Evolutionary conservation across 2,888 invertebrate species (phyloP).

Genomic region (Iselma pallidipennis): DNA sequence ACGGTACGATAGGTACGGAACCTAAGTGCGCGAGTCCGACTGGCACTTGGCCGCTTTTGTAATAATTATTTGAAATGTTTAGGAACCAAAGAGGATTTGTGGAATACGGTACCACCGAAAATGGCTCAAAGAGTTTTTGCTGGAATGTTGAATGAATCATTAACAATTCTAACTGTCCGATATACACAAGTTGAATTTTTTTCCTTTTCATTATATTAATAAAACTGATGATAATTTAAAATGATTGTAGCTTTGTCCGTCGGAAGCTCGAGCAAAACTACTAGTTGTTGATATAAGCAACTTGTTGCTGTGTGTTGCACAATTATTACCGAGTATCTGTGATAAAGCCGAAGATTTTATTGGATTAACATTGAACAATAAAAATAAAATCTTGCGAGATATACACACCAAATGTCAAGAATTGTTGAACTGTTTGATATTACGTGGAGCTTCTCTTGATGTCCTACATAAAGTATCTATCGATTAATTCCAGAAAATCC

Average conservation of each 20-base stretch:
- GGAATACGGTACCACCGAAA: slow-evolving; percentile 87
- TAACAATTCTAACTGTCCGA: slow-evolving; percentile 77
- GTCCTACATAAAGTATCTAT: slow-evolving; percentile 71
- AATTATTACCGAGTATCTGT: slow-evolving; percentile 72
- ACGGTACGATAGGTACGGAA: too few species aligned
- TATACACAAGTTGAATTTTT: slow-evolving; percentile 71
- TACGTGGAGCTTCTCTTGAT: slow-evolving; percentile 76
- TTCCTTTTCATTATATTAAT: slow-evolving; percentile 1
- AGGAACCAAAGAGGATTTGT: slow-evolving; percentile 80
- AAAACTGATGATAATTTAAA: slow-evolving; percentile 2
- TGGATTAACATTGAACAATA: slow-evolving; percentile 62
- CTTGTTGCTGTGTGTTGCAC: slow-evolving; percentile 74
- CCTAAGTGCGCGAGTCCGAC: too few species aligned
- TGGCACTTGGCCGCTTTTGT: too few species aligned
- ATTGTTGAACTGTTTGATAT: slow-evolving; percentile 72
- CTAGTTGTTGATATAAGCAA: slow-evolving; percentile 77
- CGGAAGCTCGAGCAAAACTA: slow-evolving; percentile 60
- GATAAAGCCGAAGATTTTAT: slow-evolving; percentile 65
- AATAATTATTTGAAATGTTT: slow-evolving; percentile 31
- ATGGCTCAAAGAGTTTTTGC: slow-evolving; percentile 85
- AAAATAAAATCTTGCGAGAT: slow-evolving; percentile 74
- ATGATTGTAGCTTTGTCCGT: slow-evolving; percentile 65
- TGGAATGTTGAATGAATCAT: slow-evolving; percentile 83
- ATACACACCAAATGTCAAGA: slow-evolving; percentile 84
- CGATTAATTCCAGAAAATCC: too few species aligned